Percentiles rank a stretch among this genome's conserved stretches.
These are phyloP conservation scores for Eurytemora carolleeae DNA, from an alignment of 1,140 invertebrate species.

Conservation along the genomic window DNA sequence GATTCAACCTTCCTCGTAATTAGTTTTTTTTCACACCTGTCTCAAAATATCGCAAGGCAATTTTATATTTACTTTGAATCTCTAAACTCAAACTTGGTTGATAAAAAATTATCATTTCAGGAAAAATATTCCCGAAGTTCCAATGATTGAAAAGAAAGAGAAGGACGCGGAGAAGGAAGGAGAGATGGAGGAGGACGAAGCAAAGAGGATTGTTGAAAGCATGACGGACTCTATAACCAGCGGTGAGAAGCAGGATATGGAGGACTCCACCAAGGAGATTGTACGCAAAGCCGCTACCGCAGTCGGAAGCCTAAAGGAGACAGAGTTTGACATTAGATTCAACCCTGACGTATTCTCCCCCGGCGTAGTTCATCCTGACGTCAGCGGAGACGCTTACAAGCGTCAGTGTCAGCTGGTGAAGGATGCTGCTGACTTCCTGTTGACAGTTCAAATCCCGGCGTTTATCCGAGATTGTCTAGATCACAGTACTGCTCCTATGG, in stretches of 20 bases:
- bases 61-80: too few relatives aligned
- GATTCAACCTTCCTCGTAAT: too few relatives aligned
- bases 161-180: slow-evolving; percentile 19
- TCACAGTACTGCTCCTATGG: slow-evolving; percentile 76
- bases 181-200: slow-evolving; percentile 43
- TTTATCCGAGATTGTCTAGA: slow-evolving; percentile 83
- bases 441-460: slow-evolving; percentile 75
- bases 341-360: slow-evolving; percentile 95
- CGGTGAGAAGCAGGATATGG: slow-evolving; percentile 58
- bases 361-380: slow-evolving; percentile 61
- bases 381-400: slow-evolving; percentile 41
- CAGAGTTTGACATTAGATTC: slow-evolving; percentile 85
- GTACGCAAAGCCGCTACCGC: slow-evolving; percentile 65
- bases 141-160: slow-evolving; percentile 16
- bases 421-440: slow-evolving; percentile 83
- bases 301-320: slow-evolving; percentile 78
- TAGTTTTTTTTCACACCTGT: too few relatives aligned
- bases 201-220: slow-evolving; percentile 76
- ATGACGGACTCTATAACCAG: slow-evolving; percentile 54
- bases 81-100: too few relatives aligned
- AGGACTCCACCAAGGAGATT: slow-evolving; percentile 68
- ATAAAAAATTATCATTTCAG: too few relatives aligned
- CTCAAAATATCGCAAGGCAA: too few relatives aligned
- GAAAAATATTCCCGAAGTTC: slow-evolving; percentile 28
- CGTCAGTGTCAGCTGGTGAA: slow-evolving; percentile 72